phyloP scores from a whole-genome alignment of 1,140 invertebrate species.

The Melanaphis sacchari region DNA sequence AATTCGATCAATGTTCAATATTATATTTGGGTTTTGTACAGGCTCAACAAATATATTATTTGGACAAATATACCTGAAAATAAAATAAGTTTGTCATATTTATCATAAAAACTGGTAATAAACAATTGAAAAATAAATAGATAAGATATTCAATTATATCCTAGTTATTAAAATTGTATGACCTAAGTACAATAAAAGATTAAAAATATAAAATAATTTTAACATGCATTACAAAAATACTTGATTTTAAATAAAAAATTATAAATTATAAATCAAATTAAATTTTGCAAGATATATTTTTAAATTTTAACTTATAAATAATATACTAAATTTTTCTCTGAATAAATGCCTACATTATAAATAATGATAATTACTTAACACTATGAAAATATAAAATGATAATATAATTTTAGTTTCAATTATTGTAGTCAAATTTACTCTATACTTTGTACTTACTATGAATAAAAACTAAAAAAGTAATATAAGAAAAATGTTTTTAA shows the following conservation, averaged over 20 bases:
- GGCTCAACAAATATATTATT: constrained; percentile 52
- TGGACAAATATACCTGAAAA: constrained; percentile 44
- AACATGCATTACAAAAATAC: not conserved
- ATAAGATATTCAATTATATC: not conserved
- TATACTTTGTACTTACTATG: not conserved
- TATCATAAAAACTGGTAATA: not conserved
- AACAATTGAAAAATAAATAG: not conserved
- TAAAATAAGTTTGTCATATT: not conserved
- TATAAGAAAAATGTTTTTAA: not conserved
- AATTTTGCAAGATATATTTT: not conserved
- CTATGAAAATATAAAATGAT: not conserved
- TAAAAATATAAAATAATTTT: not conserved
- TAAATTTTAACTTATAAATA: not conserved
- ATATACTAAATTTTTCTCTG: not conserved
- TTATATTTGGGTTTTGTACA: constrained; percentile 34
- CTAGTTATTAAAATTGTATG: not conserved
- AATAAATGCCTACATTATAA: not conserved
- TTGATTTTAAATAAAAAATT: not conserved
- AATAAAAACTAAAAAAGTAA: not conserved
- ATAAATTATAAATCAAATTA: not conserved
- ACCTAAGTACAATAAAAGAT: not conserved
- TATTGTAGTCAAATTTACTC: not conserved
- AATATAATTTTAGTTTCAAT: not conserved
- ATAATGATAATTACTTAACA: not conserved
- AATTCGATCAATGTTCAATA: constrained; percentile 45